phyloP scores from a whole-genome alignment of 2,888 invertebrate genomes.

The Lasioglossum marginatum region DNA sequence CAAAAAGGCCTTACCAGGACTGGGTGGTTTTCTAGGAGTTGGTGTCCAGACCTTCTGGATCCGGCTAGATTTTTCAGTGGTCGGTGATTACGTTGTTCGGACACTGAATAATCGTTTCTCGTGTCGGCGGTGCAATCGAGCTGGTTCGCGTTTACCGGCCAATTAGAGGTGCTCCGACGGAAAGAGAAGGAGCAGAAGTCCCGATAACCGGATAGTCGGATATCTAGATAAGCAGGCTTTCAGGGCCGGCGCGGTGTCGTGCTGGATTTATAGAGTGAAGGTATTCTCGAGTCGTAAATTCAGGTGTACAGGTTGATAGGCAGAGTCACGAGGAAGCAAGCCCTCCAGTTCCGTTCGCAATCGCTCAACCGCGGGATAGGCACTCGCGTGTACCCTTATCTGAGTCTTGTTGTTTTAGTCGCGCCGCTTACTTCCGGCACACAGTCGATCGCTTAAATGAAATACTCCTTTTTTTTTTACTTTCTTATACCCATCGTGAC shows the following conservation, averaged over 20 bases:
- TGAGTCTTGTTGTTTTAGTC: constrained; percentile 43
- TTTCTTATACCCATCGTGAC: neutral
- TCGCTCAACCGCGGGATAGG: constrained; percentile 59
- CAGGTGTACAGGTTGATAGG: constrained; percentile 58
- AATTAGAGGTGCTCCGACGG: constrained; percentile 53
- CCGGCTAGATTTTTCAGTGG: neutral
- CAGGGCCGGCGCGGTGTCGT: constrained; percentile 53
- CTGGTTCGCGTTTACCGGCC: constrained; percentile 53
- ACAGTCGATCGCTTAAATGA: constrained; percentile 24
- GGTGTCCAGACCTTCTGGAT: too few species aligned
- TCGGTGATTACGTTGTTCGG: constrained; percentile 28
- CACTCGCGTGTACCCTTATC: constrained; percentile 55
- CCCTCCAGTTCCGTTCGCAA: constrained; percentile 68
- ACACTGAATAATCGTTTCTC: constrained; percentile 40
- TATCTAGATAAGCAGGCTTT: constrained; percentile 69
- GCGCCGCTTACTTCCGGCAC: constrained; percentile 43
- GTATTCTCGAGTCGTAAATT: constrained; percentile 57
- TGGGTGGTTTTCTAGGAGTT: neutral
- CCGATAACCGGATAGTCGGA: constrained; percentile 72
- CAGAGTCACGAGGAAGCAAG: constrained; percentile 61
- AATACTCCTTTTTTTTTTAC: neutral
- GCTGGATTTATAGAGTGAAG: constrained; percentile 63
- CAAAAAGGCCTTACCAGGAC: neutral
- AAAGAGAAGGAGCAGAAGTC: constrained; percentile 44
- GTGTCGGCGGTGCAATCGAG: constrained; percentile 26